phyloP scores from a whole-genome alignment of 1,140 invertebrate genomes.

The Belonocnema kinseyi region DNA sequence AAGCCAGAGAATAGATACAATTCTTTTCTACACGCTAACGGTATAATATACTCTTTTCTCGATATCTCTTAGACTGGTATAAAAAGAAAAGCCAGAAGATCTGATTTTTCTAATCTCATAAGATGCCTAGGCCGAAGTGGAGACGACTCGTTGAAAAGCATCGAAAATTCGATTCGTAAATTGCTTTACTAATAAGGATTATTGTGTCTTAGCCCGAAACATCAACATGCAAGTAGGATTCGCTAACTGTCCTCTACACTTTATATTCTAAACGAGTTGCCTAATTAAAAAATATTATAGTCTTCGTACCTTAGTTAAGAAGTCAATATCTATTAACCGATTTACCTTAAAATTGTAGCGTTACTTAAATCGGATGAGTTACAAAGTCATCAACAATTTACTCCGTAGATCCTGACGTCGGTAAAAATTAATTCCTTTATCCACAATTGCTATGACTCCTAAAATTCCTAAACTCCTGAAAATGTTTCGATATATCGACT shows the following conservation, averaged over 20 bases:
- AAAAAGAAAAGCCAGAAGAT: not conserved
- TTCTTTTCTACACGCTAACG: not conserved
- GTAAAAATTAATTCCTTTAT: not conserved
- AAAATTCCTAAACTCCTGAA: too few relatives aligned
- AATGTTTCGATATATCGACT: too few relatives aligned
- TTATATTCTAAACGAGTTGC: slow-evolving; percentile 58
- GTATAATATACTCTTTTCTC: slow-evolving; percentile 2
- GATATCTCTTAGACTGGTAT: not conserved
- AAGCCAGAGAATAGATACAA: not conserved
- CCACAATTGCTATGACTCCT: not conserved
- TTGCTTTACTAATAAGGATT: slow-evolving; percentile 9
- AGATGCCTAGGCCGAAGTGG: slow-evolving; percentile 15
- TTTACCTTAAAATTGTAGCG: slow-evolving; percentile 30
- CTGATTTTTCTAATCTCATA: not conserved
- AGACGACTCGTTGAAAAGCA: slow-evolving; percentile 24
- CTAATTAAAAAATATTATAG: slow-evolving; percentile 68
- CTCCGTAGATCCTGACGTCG: slow-evolving; percentile 10
- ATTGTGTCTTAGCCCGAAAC: slow-evolving; percentile 42
- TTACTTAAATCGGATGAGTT: slow-evolving; percentile 9
- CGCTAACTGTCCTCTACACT: slow-evolving; percentile 54
- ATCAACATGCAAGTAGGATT: slow-evolving; percentile 57
- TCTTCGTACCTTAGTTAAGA: slow-evolving; percentile 62
- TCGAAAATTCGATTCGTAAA: slow-evolving; percentile 11
- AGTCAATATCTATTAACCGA: slow-evolving; percentile 50
- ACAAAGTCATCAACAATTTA: slow-evolving; percentile 10